These are phyloP conservation scores for Heliconius melpomene DNA, from an alignment of 1,140 invertebrate genomes.

Conservation along the genomic window DNA sequence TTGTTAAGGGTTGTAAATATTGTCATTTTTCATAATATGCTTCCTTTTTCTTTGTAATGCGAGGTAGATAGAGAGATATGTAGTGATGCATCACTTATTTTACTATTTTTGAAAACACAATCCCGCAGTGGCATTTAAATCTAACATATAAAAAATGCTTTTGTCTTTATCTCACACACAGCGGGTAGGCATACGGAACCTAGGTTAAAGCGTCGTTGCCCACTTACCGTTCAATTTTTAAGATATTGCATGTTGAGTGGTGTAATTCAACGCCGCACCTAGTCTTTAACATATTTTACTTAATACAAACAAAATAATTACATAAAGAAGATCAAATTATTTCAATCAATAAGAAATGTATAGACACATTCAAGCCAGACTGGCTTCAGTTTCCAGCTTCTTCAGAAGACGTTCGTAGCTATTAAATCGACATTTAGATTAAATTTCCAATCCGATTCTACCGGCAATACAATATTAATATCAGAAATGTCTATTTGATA, in stretches of 20 bases:
- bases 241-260: no score
- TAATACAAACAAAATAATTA: neutral
- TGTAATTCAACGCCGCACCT: no score
- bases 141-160: no score
- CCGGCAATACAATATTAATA: slow-evolving; percentile 20
- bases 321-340: neutral
- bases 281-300: no score
- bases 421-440: slow-evolving; percentile 43
- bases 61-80: neutral
- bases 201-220: no score
- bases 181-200: no score
- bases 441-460: slow-evolving; percentile 40
- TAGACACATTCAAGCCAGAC: neutral
- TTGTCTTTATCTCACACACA: no score
- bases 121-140: no score
- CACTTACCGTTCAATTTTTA: no score
- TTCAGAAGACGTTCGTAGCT: slow-evolving; percentile 28
- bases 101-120: no score
- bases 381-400: neutral
- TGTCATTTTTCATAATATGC: neutral
- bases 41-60: neutral
- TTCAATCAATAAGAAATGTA: neutral
- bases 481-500: slow-evolving; percentile 17
- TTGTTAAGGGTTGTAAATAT: neutral
- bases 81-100: neutral